phyloP scores from a whole-genome alignment of 2,888 invertebrate species.

The Thecocarcelia acutangulata region DNA sequence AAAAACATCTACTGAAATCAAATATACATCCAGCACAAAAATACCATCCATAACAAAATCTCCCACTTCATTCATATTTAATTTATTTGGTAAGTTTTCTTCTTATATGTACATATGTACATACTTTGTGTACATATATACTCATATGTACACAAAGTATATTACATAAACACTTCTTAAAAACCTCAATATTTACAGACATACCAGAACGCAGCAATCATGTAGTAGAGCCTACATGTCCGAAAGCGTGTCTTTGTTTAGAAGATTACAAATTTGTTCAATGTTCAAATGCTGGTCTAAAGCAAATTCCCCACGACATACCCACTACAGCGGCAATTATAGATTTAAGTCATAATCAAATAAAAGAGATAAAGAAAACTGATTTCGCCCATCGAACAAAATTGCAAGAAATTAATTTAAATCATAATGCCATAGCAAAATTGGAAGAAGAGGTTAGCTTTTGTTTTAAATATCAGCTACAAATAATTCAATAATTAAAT shows the following conservation, averaged over 20 bases:
- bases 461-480: too few species aligned
- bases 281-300: constrained; percentile 82
- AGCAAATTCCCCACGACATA: constrained; percentile 82
- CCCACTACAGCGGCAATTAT: constrained; percentile 77
- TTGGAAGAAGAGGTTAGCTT: constrained; percentile 78
- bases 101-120: not conserved
- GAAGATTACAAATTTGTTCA: constrained; percentile 79
- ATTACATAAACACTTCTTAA: not conserved
- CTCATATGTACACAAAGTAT: not conserved
- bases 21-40: constrained; percentile 39
- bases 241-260: constrained; percentile 77
- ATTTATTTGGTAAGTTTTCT: constrained; percentile 73
- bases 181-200: constrained; percentile 66
- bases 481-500: not conserved
- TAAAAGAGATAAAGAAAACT: constrained; percentile 75
- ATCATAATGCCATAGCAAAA: constrained; percentile 75
- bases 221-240: constrained; percentile 77
- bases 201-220: constrained; percentile 77
- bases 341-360: constrained; percentile 80
- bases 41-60: constrained; percentile 50
- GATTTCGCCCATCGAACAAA: constrained; percentile 77
- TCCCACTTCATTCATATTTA: constrained; percentile 70
- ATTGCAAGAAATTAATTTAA: constrained; percentile 78
- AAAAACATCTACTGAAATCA: constrained; percentile 41
- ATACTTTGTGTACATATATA: not conserved